Percentiles rank a stretch among this genome's conserved stretches.
Evolutionary conservation across 1,140 invertebrate genomes (phyloP).

Genomic region (Zaprionus camerounensis): DNA sequence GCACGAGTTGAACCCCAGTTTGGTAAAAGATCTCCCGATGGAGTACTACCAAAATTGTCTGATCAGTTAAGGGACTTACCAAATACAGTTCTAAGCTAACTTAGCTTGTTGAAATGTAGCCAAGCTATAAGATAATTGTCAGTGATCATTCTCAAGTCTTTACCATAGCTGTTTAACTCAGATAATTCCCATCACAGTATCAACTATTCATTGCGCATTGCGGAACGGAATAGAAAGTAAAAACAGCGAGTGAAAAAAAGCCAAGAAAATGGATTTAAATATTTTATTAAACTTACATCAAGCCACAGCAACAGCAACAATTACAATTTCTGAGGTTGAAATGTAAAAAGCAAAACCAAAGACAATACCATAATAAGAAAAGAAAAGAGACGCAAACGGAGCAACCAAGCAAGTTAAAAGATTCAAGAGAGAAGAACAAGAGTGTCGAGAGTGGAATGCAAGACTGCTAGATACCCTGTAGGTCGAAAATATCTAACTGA

Average conservation of each 20-base stretch:
- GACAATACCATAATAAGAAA: conserved; percentile 73
- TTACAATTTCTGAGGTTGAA: conserved; percentile 15
- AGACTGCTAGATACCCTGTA: neutral
- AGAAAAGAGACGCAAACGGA: conserved; percentile 53
- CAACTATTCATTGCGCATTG: neutral
- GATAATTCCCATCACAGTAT: neutral
- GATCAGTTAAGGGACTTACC: too few relatives aligned
- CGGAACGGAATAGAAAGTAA: conserved; percentile 2
- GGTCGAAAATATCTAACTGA: too few relatives aligned
- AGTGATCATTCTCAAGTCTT: neutral
- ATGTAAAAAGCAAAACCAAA: conserved; percentile 52
- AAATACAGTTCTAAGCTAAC: too few relatives aligned
- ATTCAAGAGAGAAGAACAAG: neutral
- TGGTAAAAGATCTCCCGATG: neutral
- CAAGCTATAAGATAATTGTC: neutral
- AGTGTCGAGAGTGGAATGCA: neutral
- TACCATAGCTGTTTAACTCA: too few relatives aligned
- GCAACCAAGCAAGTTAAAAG: conserved; percentile 26
- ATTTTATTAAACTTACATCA: conserved; percentile 59
- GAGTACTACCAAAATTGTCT: neutral
- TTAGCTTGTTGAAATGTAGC: neutral
- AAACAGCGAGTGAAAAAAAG: conserved; percentile 6
- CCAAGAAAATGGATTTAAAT: conserved; percentile 45
- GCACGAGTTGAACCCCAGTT: neutral
- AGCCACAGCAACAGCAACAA: conserved; percentile 19